Base-by-base conservation (phyloP, 1,140 invertebrate species). In the Tetranychus urticae region DNA sequence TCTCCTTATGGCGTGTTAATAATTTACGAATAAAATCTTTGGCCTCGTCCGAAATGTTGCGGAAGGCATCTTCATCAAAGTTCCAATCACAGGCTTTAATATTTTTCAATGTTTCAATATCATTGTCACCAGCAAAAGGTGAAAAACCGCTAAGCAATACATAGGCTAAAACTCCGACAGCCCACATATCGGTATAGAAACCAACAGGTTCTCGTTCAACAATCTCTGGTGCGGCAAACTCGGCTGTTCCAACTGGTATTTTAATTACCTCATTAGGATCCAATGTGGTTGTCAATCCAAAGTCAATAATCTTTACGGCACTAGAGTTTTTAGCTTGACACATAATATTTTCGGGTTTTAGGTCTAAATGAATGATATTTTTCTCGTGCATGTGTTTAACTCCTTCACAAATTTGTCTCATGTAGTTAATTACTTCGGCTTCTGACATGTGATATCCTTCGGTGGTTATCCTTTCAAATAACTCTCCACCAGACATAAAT, bases 151-250 rank as follows among this genome's bases (percentile, higher is more conserved):
- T 94, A 63, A 97, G 74, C 82, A 99, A 75, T 46, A 98, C 92
- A 72, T 98, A 98, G 42, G 89, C 82, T 0, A 99, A 77, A 4
- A 98, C 94, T 70, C 94, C 96, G 46, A 93, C 86, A 47, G 93
- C 91, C 94, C 94, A 99, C 94, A 99, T 98, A 71, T 98, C 94
- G 0, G 94, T 98, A 75, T 97, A 97, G 76, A 97, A 98, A 34
- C 96, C 93, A 64, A 99, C 94, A 2, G 93, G 88, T 74, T 98
- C 91, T 37, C 91, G 78, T 69, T 97, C 91, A 0, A 96, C 93
- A 62, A 99, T 96, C 79, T 99, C 96, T 3, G 96, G 96, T 48
- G 94, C 92, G 14, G 94, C 96, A 75, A 98, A 99, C 75, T 99
- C 94, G 0, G 94, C 93, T 0, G 93, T 98, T 60, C 92, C 93